Evolutionary conservation across 2,113 vertebrate genomes (phyloP).

Genomic region (Cyanistes caeruleus): DNA sequence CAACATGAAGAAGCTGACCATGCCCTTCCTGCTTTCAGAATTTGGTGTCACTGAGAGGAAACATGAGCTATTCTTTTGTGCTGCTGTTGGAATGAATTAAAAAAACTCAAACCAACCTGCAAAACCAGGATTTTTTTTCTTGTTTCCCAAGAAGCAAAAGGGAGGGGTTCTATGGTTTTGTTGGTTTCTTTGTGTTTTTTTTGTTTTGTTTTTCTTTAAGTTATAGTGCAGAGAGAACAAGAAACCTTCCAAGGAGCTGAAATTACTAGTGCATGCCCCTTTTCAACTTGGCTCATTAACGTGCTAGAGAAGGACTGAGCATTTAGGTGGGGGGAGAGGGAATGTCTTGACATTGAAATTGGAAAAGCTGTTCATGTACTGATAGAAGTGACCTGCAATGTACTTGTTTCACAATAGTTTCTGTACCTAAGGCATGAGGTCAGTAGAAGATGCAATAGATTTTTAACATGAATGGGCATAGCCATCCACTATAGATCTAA

Average conservation of each 20-base stretch:
- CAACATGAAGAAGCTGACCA: neutral
- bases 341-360: neutral
- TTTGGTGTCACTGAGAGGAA: neutral
- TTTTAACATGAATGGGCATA: neutral
- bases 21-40: neutral
- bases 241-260: neutral
- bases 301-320: neutral
- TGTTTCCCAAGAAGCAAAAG: neutral
- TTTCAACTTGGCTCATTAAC: neutral
- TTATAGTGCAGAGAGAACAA: neutral
- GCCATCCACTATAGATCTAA: neutral
- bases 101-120: neutral
- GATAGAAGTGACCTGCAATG: neutral
- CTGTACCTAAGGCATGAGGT: neutral
- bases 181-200: neutral
- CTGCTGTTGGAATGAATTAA: neutral
- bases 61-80: neutral
- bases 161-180: fast-evolving
- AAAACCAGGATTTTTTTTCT: neutral
- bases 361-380: neutral
- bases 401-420: neutral
- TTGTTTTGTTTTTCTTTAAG: neutral
- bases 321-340: neutral
- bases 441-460: neutral
- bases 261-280: neutral